These are phyloP conservation scores for Cryptoleucopteryx plumbea DNA, from an alignment of 2,113 vertebrate species.

Conservation along the genomic window DNA sequence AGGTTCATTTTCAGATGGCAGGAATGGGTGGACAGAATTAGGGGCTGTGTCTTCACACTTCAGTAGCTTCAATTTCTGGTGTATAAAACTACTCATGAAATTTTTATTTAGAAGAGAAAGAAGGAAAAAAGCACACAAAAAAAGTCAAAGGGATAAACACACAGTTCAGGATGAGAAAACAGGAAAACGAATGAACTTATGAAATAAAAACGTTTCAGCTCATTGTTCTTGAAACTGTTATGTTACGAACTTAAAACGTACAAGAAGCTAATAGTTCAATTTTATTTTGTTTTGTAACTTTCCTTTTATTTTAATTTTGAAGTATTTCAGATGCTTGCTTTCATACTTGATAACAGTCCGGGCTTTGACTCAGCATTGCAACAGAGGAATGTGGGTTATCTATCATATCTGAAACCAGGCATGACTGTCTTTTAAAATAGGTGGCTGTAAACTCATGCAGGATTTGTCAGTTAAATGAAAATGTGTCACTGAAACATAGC, in stretches of 20 bases:
- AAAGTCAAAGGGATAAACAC: background rate
- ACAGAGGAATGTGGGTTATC: background rate
- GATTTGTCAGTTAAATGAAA: background rate
- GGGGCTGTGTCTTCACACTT: background rate
- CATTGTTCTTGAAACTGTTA: background rate
- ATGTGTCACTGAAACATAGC: background rate
- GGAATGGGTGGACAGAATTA: background rate
- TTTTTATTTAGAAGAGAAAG: background rate
- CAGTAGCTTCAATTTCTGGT: background rate
- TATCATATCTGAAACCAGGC: background rate
- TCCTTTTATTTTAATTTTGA: background rate
- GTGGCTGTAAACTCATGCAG: background rate
- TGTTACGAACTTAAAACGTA: background rate
- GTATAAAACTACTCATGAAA: background rate
- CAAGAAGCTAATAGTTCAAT: background rate
- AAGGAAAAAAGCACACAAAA: background rate
- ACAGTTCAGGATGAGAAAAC: background rate
- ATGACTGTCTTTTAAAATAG: background rate
- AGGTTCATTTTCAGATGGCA: background rate
- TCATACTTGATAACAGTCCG: background rate
- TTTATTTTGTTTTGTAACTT: background rate
- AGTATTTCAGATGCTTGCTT: background rate
- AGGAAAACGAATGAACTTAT: background rate
- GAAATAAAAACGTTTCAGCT: background rate
- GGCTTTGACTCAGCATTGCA: background rate